Evolutionary conservation across 2,888 invertebrate genomes (phyloP).

Genomic region (Lasius fuliginosus): DNA sequence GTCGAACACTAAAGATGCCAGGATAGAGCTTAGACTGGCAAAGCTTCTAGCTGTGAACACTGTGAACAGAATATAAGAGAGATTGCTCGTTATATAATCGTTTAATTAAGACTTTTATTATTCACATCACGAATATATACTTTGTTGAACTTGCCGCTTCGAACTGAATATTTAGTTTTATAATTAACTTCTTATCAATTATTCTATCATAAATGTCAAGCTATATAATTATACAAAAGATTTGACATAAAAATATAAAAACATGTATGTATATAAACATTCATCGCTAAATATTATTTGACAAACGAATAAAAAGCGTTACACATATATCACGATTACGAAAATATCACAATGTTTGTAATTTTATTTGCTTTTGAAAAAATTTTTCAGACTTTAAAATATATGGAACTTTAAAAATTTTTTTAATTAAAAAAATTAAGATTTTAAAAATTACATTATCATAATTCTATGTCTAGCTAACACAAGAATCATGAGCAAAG

Average conservation of each 20-base stretch:
- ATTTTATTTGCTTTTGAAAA: neutral
- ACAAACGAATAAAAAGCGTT: neutral
- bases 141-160: neutral
- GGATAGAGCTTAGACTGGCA: too few species aligned
- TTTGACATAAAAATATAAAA: neutral
- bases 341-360: neutral
- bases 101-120: neutral
- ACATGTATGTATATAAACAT: neutral
- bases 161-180: neutral
- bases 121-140: neutral
- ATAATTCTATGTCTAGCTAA: neutral
- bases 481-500: neutral
- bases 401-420: too few species aligned
- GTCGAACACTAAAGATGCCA: neutral
- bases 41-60: neutral
- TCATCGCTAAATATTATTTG: neutral
- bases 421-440: too few species aligned
- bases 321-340: neutral
- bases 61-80: conserved; percentile 7
- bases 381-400: neutral
- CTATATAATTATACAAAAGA: neutral
- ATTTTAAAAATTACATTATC: neutral
- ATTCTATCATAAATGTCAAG: neutral
- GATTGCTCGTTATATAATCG: neutral
- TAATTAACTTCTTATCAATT: neutral